Evolutionary conservation across 2,797 vertebrate genomes (phyloP).

Genomic region (Sebastes matsubarae): DNA sequence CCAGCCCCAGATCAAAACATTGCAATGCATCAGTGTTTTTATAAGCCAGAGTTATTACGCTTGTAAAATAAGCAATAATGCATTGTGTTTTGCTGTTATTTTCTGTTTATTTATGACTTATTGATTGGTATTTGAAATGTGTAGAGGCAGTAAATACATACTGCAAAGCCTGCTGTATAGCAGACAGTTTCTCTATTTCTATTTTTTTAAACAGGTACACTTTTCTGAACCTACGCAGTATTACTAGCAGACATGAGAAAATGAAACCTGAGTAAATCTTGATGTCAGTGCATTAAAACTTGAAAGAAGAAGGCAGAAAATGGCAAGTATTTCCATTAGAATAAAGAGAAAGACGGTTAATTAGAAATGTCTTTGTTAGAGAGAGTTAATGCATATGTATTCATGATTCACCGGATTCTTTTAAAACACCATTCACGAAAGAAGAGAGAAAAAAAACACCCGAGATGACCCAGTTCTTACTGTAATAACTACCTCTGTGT

Average conservation of each 20-base stretch:
- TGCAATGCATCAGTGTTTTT: not conserved
- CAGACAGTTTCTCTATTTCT: not conserved
- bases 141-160: not conserved
- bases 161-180: not conserved
- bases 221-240: not conserved
- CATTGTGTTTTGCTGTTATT: no score
- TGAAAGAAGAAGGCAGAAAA: not conserved
- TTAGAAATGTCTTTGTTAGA: conserved; percentile 13
- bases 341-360: not conserved
- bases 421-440: not conserved
- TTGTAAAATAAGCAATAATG: not conserved
- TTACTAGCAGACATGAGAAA: not conserved
- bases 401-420: not conserved
- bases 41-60: not conserved
- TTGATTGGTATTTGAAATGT: not conserved
- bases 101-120: not conserved
- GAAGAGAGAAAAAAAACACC: not conserved
- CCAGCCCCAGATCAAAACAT: not conserved
- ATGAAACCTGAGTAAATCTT: not conserved
- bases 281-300: not conserved
- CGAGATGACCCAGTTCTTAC: not conserved
- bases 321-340: not conserved
- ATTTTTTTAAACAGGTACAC: not conserved
- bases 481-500: not conserved
- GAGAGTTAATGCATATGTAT: conserved; percentile 14